Evolutionary conservation across 1,140 invertebrate species (phyloP), one percentile per base, ranked within the genome.

Genomic region (Orius insidiosus): DNA sequence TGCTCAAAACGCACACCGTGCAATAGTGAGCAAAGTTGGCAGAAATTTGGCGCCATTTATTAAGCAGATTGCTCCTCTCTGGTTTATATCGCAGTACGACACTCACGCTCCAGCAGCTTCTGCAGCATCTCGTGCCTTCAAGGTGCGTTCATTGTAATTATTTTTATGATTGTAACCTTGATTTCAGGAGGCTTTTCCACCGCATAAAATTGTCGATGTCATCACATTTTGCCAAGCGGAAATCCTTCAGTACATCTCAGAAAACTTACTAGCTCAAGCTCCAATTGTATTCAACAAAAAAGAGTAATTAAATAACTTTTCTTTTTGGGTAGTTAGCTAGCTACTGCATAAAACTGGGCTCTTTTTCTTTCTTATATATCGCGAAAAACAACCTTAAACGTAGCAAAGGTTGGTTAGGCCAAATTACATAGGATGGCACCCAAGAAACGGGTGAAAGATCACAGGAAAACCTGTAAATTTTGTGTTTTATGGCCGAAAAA

Each of bases 51-150:
- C 84, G 3, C 76, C 78, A 1, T 73, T 79, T 60, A 65, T 92
- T 1, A 85, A 84, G 56, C 69, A 72, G 54, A 53, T 90, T 2
- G 74, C 80, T 50, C 77, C 78, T 7, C 62, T 71, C 13, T 85
- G 82, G 81, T 71, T 88, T 51, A 68, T 78, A 3, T 75, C 78
- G 13, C 80, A 84, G 56, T 82, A 74, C 63, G 88, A 93, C 56
- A 75, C 74, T 5, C 84, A 86, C 63, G 68, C 80, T 8, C 81
- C 81, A 2, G 82, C 82, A 11, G 78, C 84, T 4, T 71, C 70
- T 50, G 72, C 76, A 49, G 86, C 86, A 13, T 63, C 58, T 13
- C 64, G 68, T 53, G 71, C 79, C n/a, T 87, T 82, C 52, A 65
- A 71, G 56, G 74, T 48, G 31, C 36, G 32, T 16, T 36, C 14